phyloP scores from a whole-genome alignment of 2,797 vertebrate species.

The Corythornis leucogaster region DNA sequence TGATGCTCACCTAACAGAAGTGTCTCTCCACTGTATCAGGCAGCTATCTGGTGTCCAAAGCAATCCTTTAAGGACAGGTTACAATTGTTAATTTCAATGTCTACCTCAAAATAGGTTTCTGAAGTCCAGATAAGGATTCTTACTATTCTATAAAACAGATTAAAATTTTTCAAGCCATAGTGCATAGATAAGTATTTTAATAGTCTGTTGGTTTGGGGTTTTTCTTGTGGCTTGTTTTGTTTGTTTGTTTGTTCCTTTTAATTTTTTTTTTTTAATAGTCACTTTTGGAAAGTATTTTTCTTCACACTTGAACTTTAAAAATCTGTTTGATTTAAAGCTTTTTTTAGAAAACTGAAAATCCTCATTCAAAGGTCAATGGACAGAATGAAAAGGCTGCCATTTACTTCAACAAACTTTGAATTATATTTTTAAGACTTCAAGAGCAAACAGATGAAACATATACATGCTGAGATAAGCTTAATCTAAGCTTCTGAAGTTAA shows the following conservation, averaged over 20 bases:
- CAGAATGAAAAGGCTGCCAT: neutral
- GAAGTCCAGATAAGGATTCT: neutral
- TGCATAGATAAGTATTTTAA: neutral
- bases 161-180: neutral
- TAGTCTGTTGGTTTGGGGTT: neutral
- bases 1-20: neutral
- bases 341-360: neutral
- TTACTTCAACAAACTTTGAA: neutral
- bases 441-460: neutral
- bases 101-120: neutral
- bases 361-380: neutral
- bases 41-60: neutral
- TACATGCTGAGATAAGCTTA: neutral
- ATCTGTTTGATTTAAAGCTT: neutral
- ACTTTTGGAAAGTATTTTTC: neutral
- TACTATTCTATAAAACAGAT: neutral
- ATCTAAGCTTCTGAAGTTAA: neutral
- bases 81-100: neutral
- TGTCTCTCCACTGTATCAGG: neutral
- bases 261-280: neutral
- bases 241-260: neutral
- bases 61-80: neutral
- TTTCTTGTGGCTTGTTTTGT: neutral
- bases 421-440: neutral
- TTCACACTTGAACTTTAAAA: neutral